phyloP scores from a whole-genome alignment of 1,140 invertebrate genomes.

The Drosophila guanche region DNA sequence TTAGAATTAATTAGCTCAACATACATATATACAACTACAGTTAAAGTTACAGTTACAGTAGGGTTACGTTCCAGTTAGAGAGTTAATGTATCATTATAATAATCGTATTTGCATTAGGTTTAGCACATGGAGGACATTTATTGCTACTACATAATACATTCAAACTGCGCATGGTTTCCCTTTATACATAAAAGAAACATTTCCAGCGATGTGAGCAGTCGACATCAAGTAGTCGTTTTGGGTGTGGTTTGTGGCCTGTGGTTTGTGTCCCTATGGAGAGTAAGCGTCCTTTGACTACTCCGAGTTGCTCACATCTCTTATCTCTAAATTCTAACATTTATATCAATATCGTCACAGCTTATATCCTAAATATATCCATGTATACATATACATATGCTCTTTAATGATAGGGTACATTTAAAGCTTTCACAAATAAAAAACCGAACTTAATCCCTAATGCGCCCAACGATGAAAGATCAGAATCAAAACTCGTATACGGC shows the following conservation, averaged over 20 bases:
- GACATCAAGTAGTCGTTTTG: constrained; percentile 3
- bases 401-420: constrained; percentile 77
- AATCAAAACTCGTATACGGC: constrained; percentile 14
- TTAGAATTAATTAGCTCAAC: constrained; percentile 70
- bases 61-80: constrained; percentile 19
- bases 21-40: constrained; percentile 71
- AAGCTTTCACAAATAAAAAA: constrained; percentile 75
- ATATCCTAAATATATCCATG: not conserved
- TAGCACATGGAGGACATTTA: constrained; percentile 83
- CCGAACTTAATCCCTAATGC: constrained; percentile 32
- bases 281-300: constrained; percentile 1
- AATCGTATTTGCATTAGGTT: constrained; percentile 63
- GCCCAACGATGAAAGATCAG: constrained; percentile 14
- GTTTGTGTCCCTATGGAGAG: not conserved
- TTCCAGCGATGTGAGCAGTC: constrained; percentile 12
- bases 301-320: constrained; percentile 7
- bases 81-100: constrained; percentile 45
- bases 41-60: constrained; percentile 43
- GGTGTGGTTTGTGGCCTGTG: constrained; percentile 1
- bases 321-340: constrained; percentile 19
- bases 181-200: constrained; percentile 44
- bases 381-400: constrained; percentile 19
- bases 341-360: constrained; percentile 9
- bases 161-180: constrained; percentile 52
- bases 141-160: constrained; percentile 79